Percentiles rank a stretch among this genome's conserved stretches.
These are phyloP conservation scores for Enteromius fasciolatus DNA, from an alignment of 2,797 vertebrate species.

Conservation along the genomic window DNA sequence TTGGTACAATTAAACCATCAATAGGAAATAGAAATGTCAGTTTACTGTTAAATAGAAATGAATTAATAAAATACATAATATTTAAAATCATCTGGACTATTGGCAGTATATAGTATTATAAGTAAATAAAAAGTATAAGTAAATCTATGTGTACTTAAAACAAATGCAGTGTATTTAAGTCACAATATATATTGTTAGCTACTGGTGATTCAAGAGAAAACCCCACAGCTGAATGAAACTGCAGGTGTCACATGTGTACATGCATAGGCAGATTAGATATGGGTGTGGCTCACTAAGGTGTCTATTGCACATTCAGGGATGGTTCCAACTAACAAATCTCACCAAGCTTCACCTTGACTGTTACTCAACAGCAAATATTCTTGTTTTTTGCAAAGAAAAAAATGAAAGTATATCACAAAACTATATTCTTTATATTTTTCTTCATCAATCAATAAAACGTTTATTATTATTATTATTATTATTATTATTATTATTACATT, in stretches of 20 bases:
- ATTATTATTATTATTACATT: too few species aligned
- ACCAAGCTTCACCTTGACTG: constrained; percentile 22
- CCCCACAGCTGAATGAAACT: not conserved
- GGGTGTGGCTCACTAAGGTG: not conserved
- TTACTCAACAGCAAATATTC: not conserved
- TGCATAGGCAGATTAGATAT: not conserved
- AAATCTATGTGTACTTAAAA: not conserved
- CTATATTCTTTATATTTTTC: too few species aligned
- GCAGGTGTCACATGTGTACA: not conserved
- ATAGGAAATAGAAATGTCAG: not conserved
- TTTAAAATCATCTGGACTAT: too few species aligned
- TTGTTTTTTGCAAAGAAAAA: not conserved
- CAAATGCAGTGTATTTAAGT: not conserved
- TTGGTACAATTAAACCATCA: not conserved
- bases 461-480: too few species aligned
- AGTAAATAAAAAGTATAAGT: not conserved
- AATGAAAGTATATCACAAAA: too few species aligned
- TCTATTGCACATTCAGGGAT: not conserved
- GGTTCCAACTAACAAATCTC: not conserved
- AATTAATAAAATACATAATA: not conserved
- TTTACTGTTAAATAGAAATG: not conserved
- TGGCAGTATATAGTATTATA: not conserved
- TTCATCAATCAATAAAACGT: too few species aligned
- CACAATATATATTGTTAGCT: not conserved
- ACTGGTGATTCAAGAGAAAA: not conserved